Evolutionary conservation across 2,888 invertebrate genomes (phyloP).

Genomic region (Xiphydria camelus): DNA sequence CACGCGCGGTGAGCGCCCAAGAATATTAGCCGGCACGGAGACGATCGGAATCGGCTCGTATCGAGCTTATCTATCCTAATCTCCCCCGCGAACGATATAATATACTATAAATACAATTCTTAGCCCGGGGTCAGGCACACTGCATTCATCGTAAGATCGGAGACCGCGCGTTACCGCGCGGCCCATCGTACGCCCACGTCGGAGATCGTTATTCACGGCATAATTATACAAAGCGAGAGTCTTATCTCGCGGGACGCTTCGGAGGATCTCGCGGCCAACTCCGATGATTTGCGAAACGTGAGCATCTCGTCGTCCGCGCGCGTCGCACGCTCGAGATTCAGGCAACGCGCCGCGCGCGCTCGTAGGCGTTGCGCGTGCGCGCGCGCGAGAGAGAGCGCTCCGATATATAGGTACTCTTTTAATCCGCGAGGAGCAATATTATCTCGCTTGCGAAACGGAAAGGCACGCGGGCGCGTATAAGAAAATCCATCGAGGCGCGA

Average conservation of each 20-base stretch:
- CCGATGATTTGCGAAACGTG: background rate
- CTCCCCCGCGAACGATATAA: conserved; percentile 21
- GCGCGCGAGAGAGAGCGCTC: too few relatives aligned
- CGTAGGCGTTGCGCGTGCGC: too few relatives aligned
- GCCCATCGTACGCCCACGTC: conserved; percentile 22
- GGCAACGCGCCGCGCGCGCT: too few relatives aligned
- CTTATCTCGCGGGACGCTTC: conserved; percentile 12
- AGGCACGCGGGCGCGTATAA: too few relatives aligned
- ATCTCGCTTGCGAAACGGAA: too few relatives aligned
- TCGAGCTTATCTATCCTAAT: conserved; percentile 32
- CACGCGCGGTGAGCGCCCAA: too few relatives aligned
- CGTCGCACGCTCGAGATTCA: too few relatives aligned
- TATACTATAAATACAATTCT: conserved; percentile 30
- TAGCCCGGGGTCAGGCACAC: conserved; percentile 26
- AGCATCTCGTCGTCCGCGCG: too few relatives aligned
- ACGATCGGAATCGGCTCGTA: conserved; percentile 29
- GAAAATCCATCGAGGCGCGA: too few relatives aligned
- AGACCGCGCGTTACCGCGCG: conserved; percentile 14
- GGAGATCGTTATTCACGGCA: conserved; percentile 28
- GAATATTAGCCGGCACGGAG: conserved; percentile 15
- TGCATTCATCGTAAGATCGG: conserved; percentile 22
- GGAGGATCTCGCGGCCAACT: background rate
- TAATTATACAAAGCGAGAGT: conserved; percentile 24
- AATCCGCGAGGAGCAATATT: too few relatives aligned
- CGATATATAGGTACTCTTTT: too few relatives aligned